These are phyloP conservation scores for Apodemia zela DNA, from an alignment of 2,888 invertebrate genomes.

Conservation along the genomic window DNA sequence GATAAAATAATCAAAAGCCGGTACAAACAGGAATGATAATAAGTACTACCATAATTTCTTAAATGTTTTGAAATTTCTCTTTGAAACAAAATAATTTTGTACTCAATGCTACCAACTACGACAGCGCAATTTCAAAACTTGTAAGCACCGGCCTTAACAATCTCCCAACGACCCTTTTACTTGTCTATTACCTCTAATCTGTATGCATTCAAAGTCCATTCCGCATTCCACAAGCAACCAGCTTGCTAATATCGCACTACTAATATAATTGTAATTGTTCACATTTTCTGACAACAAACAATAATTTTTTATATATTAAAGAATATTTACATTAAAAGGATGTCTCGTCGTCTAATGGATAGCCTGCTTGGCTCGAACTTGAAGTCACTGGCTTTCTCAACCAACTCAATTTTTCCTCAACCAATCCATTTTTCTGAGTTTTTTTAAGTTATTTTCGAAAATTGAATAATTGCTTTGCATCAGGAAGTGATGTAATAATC, in stretches of 20 bases:
- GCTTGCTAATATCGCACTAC: constrained; percentile 25
- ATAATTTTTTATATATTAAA: not conserved
- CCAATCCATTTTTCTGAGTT: no score
- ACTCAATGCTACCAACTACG: not conserved
- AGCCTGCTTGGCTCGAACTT: no score
- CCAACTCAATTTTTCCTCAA: no score
- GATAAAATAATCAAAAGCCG: no score
- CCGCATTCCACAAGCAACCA: constrained; percentile 52
- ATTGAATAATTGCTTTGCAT: no score
- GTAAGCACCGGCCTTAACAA: constrained; percentile 3
- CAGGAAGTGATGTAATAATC: no score
- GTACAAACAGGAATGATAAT: no score
- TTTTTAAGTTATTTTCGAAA: no score
- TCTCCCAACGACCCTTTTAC: constrained; percentile 21
- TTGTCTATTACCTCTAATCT: constrained; percentile 24
- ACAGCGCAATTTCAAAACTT: constrained; percentile 13
- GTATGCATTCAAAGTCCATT: constrained; percentile 39
- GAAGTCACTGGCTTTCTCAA: no score
- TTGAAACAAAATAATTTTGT: not conserved
- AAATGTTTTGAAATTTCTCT: not conserved
- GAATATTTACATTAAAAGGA: no score
- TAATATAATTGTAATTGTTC: constrained; percentile 21
- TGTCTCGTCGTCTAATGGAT: no score
- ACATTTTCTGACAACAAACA: not conserved
- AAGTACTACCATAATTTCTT: no score